phyloP scores from a whole-genome alignment of 2,888 invertebrate species.

The Anthoptus insignis region DNA sequence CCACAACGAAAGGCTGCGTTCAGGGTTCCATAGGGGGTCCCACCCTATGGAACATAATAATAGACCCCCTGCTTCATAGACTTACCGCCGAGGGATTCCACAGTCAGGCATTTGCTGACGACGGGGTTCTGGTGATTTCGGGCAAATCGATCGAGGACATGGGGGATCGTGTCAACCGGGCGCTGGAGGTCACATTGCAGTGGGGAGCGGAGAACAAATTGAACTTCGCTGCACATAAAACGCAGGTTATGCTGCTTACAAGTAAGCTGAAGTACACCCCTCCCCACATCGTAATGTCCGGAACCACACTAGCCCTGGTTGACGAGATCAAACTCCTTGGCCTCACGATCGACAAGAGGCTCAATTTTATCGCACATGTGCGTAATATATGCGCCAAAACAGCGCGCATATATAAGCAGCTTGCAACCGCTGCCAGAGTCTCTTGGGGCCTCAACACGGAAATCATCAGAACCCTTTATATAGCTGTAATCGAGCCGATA shows the following conservation, averaged over 20 bases:
- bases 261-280: background rate
- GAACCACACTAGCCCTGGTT: background rate
- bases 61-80: slow-evolving; percentile 30
- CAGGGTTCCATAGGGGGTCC: slow-evolving; percentile 46
- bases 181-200: background rate
- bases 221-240: background rate
- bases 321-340: background rate
- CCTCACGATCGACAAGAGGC: background rate
- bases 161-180: background rate
- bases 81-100: background rate
- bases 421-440: background rate
- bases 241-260: background rate
- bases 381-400: background rate
- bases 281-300: background rate
- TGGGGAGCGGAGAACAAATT: background rate
- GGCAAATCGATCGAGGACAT: background rate
- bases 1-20: slow-evolving; percentile 44
- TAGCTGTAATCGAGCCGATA: background rate
- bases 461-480: background rate
- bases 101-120: slow-evolving; percentile 1
- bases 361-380: background rate
- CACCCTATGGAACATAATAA: slow-evolving; percentile 40
- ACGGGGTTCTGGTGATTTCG: background rate
- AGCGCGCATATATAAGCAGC: background rate
- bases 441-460: background rate